Evolutionary conservation across 2,797 vertebrate species (phyloP), one percentile per base, ranked within the genome.

Genomic region (Oceanodroma leucorhoa): DNA sequence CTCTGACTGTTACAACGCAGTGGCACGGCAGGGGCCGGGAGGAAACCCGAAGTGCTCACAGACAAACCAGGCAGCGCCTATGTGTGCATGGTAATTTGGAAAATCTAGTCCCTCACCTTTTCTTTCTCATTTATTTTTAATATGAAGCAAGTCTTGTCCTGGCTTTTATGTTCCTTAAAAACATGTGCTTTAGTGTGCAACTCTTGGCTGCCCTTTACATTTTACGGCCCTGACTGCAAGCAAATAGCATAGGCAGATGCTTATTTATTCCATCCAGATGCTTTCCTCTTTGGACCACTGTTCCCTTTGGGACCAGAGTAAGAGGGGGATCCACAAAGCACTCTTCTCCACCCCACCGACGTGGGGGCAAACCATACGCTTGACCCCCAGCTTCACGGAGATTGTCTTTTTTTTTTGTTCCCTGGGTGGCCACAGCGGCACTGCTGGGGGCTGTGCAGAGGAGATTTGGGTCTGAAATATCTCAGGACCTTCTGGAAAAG

Each of bases 351-450:
- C 10, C 14, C 20, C 22, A 22, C 6, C 4, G 4, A 26, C 0
- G 0, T 12, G 16, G 8, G 26, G 16, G 4, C 6, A 61, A 69
- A 80, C 16, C 26, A 24, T 72, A 17, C 60, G 14, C 36, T 78
- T 1, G 2, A 22, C 8, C 13, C 36, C 7, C 4, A 55, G 0
- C 10, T 81, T 75, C 65, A 43, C 16, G 57, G 64, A 85, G 22
- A 3, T 29, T 20, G 9, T 6, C 14, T 10, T 20, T n/a, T 46
- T 23, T n/a, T 57, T 16, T 38, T 51, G 36, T 23, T 57, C 57
- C 10, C 64, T 64, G 10, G 2, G n/a, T 58, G 23, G n/a, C 24
- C 30, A 32, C 36, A 87, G 32, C 0, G 0, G 6, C 8, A 9
- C 36, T 75, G 24, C 41, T 83, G 19, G 20, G 7, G 32, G 12